A percentile compares a stretch with the other conserved stretches of the same genome.
Conservation (phyloP, 2,797 vertebrate species). For the Hapalemur alaotrensis region DNA sequence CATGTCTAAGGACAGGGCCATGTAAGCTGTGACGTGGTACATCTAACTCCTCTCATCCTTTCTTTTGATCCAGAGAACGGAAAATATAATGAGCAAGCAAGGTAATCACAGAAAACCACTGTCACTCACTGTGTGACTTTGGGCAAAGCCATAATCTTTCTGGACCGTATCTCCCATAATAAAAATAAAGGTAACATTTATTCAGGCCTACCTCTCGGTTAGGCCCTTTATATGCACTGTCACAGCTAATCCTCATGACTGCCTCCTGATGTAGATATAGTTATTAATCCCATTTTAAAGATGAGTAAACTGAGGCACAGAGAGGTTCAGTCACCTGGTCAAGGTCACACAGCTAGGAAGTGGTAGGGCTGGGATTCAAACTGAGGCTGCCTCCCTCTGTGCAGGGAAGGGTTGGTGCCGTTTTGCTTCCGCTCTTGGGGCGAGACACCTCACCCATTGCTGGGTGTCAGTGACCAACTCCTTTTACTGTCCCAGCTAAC, state of each 20-base stretch:
- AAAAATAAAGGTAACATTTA: neutral
- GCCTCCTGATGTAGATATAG: neutral
- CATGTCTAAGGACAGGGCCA: neutral
- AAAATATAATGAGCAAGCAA: neutral
- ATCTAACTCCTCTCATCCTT: neutral
- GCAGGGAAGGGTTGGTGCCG: neutral
- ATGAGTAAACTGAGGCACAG: neutral
- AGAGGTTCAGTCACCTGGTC: neutral
- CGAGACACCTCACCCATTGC: neutral
- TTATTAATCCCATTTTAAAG: neutral
- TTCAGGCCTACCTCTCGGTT: neutral
- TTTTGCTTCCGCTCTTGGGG: neutral
- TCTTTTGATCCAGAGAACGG: slow-evolving; percentile 5
- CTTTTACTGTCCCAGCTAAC: slow-evolving; percentile 86
- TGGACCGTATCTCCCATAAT: neutral
- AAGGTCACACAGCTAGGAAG: neutral
- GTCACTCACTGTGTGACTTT: neutral
- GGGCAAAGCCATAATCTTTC: neutral
- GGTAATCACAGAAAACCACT: neutral
- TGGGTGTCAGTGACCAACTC: neutral
- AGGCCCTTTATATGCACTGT: neutral
- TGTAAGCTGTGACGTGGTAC: neutral
- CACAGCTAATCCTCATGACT: neutral
- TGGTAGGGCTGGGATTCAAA: neutral
- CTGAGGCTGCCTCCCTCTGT: neutral